These are phyloP conservation scores for Nylanderia fulva DNA, from an alignment of 1,140 invertebrate genomes.

Conservation along the genomic window DNA sequence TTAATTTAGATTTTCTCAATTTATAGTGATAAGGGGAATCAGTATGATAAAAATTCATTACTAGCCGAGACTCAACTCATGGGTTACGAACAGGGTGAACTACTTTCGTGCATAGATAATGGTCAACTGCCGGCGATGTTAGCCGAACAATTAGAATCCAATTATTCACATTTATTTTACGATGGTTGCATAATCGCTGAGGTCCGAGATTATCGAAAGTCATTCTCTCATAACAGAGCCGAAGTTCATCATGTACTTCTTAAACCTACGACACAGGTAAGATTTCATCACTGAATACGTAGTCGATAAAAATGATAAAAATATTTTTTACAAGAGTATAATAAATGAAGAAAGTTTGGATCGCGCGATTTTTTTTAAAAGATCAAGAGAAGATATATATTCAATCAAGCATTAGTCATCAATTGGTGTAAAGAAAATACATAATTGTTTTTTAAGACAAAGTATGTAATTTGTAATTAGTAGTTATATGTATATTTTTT, in stretches of 20 bases:
- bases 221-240: conserved; percentile 88
- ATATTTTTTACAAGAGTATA: background rate
- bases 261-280: conserved; percentile 94
- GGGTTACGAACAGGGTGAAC: conserved; percentile 92
- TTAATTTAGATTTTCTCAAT: conserved; percentile 63
- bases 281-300: background rate
- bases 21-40: conserved; percentile 78
- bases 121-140: conserved; percentile 95
- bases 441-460: no score
- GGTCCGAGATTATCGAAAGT: conserved; percentile 94
- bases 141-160: conserved; percentile 93
- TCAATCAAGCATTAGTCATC: no score
- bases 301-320: background rate
- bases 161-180: conserved; percentile 94
- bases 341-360: background rate
- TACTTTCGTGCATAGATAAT: conserved; percentile 93
- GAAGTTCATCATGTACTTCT: conserved; percentile 95
- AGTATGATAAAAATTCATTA: conserved; percentile 87
- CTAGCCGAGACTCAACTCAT: conserved; percentile 91
- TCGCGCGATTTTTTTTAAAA: no score
- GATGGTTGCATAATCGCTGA: conserved; percentile 96
- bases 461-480: no score
- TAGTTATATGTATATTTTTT: no score
- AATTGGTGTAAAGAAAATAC: no score
- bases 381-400: no score